These are phyloP conservation scores for Clarias batrachus DNA, from an alignment of 2,113 vertebrate genomes.

Conservation along the genomic window DNA sequence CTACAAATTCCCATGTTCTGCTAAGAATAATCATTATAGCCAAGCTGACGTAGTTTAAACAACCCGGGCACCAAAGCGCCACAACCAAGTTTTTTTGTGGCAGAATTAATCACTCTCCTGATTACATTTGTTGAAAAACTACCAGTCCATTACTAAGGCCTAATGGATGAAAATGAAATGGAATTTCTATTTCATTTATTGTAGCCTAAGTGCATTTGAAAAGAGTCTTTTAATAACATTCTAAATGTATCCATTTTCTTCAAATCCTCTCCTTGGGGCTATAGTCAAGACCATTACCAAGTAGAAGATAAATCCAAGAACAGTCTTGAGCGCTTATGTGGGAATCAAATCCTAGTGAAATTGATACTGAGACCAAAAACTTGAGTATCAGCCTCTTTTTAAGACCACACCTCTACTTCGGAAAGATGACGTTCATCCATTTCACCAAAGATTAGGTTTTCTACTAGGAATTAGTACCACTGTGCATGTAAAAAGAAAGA, in stretches of 20 bases:
- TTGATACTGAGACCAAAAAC: not conserved
- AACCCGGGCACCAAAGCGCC: conserved; percentile 40
- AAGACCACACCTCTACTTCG: not conserved
- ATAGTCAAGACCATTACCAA: not conserved
- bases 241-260: not conserved
- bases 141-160: not conserved
- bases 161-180: not conserved
- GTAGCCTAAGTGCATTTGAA: not conserved
- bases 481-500: not conserved
- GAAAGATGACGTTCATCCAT: not conserved
- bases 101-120: not conserved
- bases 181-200: not conserved
- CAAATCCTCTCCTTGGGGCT: not conserved
- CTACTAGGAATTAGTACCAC: not conserved
- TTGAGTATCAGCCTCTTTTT: not conserved
- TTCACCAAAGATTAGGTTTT: not conserved
- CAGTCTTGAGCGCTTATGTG: not conserved
- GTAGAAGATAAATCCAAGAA: not conserved
- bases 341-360: not conserved
- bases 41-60: conserved; percentile 48
- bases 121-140: not conserved
- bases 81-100: conserved; percentile 39
- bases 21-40: conserved; percentile 32
- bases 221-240: not conserved
- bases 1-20: conserved; percentile 45